Evolutionary conservation across 2,888 invertebrate genomes (phyloP), one percentile per base, ranked within the genome.

Genomic region (Pheosia tremula): DNA sequence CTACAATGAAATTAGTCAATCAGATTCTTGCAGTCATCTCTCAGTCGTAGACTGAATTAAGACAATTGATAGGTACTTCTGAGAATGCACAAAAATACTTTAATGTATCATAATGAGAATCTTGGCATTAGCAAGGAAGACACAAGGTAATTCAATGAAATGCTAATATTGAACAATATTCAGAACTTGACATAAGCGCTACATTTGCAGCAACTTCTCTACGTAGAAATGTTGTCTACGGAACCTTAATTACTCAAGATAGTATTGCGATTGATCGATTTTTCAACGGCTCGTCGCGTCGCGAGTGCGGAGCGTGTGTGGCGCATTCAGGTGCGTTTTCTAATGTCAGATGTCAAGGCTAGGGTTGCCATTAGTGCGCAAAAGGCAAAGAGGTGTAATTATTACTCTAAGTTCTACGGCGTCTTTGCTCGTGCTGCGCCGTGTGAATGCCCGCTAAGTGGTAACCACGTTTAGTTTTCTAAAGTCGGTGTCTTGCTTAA

Each of bases 331-430:
- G 73, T 71, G 75, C 78, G 70, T 69, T 73, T 70, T 61, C 69
- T 78, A 80, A 82, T 83, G 84, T 83, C 84, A 83, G 77, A 71
- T 78, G 84, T 83, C 83, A 84, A 83, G 83, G 83, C 66, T 80
- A 81, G 77, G 79, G 77, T 68, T 74, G 78, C 61, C 77, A 66
- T 64, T 65, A 67, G 72, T 62, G 68, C 66, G 72, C 54, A 24
- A 24, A 24, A 24, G 24, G 61, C 49, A 58, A 41, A 45, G 57
- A 47, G 43, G 39, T 61, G 13, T 58, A 49, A 24, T 24, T 24
- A 24, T 24, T 24, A 24, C 24, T 24, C 24, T 2, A 24, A 24
- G 24, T 52, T 59, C 57, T 59, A 56, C 11, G 39, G 43, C 41
- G 52, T 71, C 57, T 64, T 68, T 67, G 66, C 71, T 68, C 54